phyloP scores from a whole-genome alignment of 2,797 vertebrate genomes.

The Halcyon badia region DNA sequence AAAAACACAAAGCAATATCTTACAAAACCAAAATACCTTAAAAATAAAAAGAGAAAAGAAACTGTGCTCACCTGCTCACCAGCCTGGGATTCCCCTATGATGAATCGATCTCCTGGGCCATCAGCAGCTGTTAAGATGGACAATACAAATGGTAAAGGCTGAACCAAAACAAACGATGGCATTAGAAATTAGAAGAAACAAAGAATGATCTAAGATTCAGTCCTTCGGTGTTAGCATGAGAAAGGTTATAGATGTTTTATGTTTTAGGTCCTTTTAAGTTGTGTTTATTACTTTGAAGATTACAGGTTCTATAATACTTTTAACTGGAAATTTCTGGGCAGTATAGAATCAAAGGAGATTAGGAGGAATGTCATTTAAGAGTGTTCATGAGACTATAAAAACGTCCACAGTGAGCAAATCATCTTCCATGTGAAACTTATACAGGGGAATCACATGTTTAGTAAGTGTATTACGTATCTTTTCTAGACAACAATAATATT shows the following conservation, averaged over 20 bases:
- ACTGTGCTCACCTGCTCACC: conserved; percentile 92
- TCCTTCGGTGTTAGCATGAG: neutral
- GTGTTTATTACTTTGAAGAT: neutral
- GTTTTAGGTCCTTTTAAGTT: neutral
- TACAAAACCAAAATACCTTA: neutral
- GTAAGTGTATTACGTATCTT: neutral
- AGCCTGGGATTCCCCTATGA: conserved; percentile 98
- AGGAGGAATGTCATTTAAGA: neutral
- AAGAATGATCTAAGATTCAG: neutral
- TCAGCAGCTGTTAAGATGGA: conserved; percentile 89
- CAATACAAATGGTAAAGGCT: conserved; percentile 53
- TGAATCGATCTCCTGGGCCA: conserved; percentile 97
- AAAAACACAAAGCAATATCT: neutral
- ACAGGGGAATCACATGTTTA: neutral
- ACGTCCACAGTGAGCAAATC: neutral
- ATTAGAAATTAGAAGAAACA: neutral
- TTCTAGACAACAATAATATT: neutral
- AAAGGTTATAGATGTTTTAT: neutral
- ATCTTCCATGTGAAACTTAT: neutral
- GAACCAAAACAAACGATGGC: neutral
- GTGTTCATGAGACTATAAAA: neutral
- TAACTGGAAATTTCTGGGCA: neutral
- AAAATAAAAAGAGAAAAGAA: neutral
- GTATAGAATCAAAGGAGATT: neutral
- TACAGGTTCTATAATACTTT: neutral